Evolutionary conservation across 2,797 vertebrate genomes (phyloP), one percentile per base, ranked within the genome.

Genomic region (Telmatherina bonti): DNA sequence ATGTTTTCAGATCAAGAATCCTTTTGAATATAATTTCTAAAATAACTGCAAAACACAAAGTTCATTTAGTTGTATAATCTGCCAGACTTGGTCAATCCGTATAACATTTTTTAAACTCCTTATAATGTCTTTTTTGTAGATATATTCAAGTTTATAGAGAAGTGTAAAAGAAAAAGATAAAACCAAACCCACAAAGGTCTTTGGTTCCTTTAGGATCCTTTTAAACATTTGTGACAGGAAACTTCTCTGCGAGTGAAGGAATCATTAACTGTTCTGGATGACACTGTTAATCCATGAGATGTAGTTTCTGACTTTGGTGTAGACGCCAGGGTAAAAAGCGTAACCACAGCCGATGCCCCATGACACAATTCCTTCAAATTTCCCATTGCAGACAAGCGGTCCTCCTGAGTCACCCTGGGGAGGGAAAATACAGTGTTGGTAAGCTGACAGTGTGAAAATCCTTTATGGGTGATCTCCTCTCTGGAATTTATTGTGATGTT

Each of bases 391-490:
- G 33, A 95, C 13, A 0, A 95, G 91, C 11, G 95, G 94, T 47
- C 95, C 94, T n/a, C 95, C 95, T 2, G 95, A 95, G 78, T 95
- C 95, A 1, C 94, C 94, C 95, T 95, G 89, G 24, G 54, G 45
- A 83, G 2, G 29, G 8, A 63, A 63, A 66, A 8, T 18, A 29
- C 5, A 15, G 26, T 11, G 7, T 53, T 3, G n/a, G 43, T 10
- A n/a, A 45, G 20, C 9, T n/a, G 22, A 10, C 22, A 51, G 22
- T 51, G 10, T 24, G 24, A 49, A 49, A 24, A 49, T 11, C 45
- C 10, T 47, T 47, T 22, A 47, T 9, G 22, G n/a, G n/a, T 10
- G 8, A 47, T 47, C 4, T 22, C 10, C 3, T 7, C 20, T 49
- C 24, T 49, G 2, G n/a, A 49, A 1, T 22, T 22, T 22, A 22